Evolutionary conservation across 2,113 vertebrate species (phyloP), one percentile per base, ranked within the genome.

Genomic region (Alligator mississippiensis): DNA sequence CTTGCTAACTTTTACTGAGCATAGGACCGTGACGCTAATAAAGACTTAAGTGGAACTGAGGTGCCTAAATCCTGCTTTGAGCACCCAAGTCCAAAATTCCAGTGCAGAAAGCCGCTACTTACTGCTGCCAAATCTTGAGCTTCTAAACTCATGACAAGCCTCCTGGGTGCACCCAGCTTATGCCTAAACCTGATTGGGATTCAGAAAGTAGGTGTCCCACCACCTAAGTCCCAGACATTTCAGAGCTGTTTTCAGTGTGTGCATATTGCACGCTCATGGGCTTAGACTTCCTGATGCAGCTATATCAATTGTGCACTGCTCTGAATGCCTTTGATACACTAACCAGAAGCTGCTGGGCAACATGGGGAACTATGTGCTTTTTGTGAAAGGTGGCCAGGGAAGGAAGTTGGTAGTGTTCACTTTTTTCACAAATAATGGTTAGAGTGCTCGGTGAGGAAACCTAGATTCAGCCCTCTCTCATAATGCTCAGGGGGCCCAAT

Each of bases 41-140:
- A 77, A 78, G 76, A 89, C 72, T 95, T 96, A 19, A 94, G 90
- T 66, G 81, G 82, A 95, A 30, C 85, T 95, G 87, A 92, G 92
- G 63, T 60, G 89, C 38, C 55, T 90, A 82, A 92, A 88, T 55
- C 47, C 47, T 47, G 47, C 47, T 47, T 47, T 47, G 47, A 47
- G 47, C 47, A 47, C 47, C 66, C 78, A 57, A 83, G 83, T 54
- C 54, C 66, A 84, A 77, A 80, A 59, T 75, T 90, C 54, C 87
- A 77, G 70, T 92, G 79, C 9, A 64, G 90, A 93, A 85, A 80
- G 25, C 68, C 72, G 88, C 91, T 80, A 34, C 81, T 80, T 93
- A 91, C 85, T 88, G 64, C 87, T 91, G 80, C 77, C 89, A 93
- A 92, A 89, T 90, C 85, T 76, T 80, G 90, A 93, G 95, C 55